Conservation (phyloP, 2,113 vertebrate species). For the Heteronetta atricapilla region DNA sequence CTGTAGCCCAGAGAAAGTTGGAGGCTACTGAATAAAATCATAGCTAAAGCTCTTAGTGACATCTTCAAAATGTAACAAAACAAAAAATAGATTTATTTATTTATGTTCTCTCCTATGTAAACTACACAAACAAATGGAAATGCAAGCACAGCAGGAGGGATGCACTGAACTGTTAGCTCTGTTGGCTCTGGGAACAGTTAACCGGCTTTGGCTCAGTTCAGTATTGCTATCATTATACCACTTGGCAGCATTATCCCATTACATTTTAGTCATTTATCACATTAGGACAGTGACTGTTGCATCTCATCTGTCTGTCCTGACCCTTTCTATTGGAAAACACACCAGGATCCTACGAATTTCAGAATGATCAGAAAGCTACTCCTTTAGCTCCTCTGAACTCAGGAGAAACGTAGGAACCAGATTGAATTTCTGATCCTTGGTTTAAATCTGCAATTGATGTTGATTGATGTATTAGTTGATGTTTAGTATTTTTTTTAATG, state of each 20-base stretch:
- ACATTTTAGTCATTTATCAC: not conserved
- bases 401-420: not conserved
- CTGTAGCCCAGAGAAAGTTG: not conserved
- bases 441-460: not conserved
- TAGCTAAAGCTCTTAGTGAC: not conserved
- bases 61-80: not conserved
- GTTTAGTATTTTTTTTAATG: conserved; percentile 10
- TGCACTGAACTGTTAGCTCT: fast-evolving
- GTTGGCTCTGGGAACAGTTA: fast-evolving
- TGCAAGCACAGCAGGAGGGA: not conserved
- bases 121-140: not conserved
- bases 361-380: not conserved
- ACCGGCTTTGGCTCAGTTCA: not conserved
- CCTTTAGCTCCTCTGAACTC: not conserved
- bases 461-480: not conserved
- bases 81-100: not conserved
- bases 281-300: not conserved
- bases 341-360: not conserved
- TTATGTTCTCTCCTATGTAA: not conserved
- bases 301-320: not conserved
- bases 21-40: not conserved
- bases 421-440: not conserved
- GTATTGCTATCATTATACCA: not conserved
- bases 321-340: not conserved
- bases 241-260: not conserved